Base-by-base conservation (phyloP, 2,797 vertebrate species). In the Erethizon dorsatum region DNA sequence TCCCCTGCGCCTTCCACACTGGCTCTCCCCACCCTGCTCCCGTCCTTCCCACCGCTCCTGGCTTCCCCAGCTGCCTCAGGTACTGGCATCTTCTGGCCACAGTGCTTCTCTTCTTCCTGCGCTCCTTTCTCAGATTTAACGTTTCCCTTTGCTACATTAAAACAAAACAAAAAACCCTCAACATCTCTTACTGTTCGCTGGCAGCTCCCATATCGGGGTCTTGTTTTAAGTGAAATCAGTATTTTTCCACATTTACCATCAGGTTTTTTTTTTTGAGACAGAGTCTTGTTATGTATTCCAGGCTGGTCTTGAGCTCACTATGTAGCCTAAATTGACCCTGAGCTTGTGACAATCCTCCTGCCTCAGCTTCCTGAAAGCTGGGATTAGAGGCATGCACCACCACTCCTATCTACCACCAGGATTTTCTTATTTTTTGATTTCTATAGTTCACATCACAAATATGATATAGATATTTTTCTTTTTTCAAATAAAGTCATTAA, bases 391-490 rank as follows among this genome's bases (percentile, higher is more conserved):
- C 45, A 15, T 17, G 4, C 17, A 69, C 1, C 45, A 77, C 13
- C 13, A 2, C 13, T 7, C 45, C 45, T 31, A 6, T 5, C 24
- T 45, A 33, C 7, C 61, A 77, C 26, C 31, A 83, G 65, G 67
- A 91, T 91, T 83, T 91, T 92, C 71, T 92, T 89, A 84, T 77
- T 50, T 13, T 77, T 85, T 93, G 26, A 83, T 83, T 63, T 67
- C 56, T 89, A 86, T 20, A 89, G 73, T 75, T 92, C 54, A 13
- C 52, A 88, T 77, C 71, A 95, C 18, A 91, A 83, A 78, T 52
- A 63, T 12, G 13, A 57, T 47, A 45, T 2, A 94, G 18, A 33
- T 56, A 69, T 13, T 61, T 77, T 45, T 24, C 7, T 85, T 59
- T 82, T 57, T 71, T 52, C 52, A 86, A 95, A 93, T 80, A 84